Evolutionary conservation across 2,888 invertebrate species (phyloP).

Genomic region (Lasioglossum malachurum): DNA sequence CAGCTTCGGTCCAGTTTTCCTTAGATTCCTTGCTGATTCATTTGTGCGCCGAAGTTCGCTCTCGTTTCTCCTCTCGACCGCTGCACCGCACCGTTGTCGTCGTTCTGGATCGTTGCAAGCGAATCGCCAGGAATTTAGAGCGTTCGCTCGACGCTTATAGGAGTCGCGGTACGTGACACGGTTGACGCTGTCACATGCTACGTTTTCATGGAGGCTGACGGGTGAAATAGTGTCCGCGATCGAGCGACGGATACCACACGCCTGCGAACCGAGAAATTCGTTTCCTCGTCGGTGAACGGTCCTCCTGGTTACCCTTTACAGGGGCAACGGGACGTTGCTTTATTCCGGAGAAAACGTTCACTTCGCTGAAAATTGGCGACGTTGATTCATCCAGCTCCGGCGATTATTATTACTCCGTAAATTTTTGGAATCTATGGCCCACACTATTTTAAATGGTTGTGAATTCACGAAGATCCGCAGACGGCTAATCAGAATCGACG

Average conservation of each 20-base stretch:
- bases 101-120: neutral
- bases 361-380: neutral
- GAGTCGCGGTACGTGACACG: slow-evolving; percentile 31
- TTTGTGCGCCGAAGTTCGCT: slow-evolving; percentile 31
- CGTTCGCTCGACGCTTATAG: slow-evolving; percentile 34
- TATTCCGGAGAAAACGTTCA: neutral
- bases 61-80: neutral
- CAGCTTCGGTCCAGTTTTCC: slow-evolving; percentile 48
- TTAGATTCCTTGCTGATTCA: slow-evolving; percentile 37
- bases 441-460: neutral
- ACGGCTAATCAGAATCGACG: neutral
- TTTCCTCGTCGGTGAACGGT: neutral
- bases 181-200: slow-evolving; percentile 41
- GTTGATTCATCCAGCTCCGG: too few relatives aligned
- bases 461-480: neutral
- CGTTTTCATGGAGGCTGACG: slow-evolving; percentile 17
- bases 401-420: too few relatives aligned
- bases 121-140: slow-evolving; percentile 53
- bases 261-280: neutral
- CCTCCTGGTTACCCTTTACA: neutral
- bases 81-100: neutral
- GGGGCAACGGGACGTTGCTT: neutral
- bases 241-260: slow-evolving; percentile 1
- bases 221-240: slow-evolving; percentile 12
- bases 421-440: too few relatives aligned